Evolutionary conservation across 2,113 vertebrate genomes (phyloP), one percentile per base, ranked within the genome.

Genomic region (Corythornis madagascariensis): DNA sequence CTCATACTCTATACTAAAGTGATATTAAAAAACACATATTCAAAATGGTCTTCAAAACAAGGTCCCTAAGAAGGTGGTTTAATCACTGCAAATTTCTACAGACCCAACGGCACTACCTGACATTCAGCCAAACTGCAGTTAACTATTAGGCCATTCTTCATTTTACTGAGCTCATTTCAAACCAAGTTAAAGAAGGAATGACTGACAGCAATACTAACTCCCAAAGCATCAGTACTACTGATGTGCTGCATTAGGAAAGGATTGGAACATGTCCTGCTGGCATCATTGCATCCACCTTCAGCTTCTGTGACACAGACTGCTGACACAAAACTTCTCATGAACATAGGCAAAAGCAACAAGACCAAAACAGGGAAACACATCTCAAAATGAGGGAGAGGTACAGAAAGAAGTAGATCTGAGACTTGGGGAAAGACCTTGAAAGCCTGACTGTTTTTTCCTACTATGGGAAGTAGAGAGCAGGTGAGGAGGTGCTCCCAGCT

Each of bases 101-200:
- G 72, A 67, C 83, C 89, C 94, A 88, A 93, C 92, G 91, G 92
- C 74, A 71, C 73, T 89, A 61, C 13, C 53, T 96, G 93, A 96
- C 92, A 89, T 91, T 95, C 91, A 94, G 83, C 59, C 75, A 89
- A 95, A 92, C 83, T 94, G 67, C 42, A 85, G 87, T 77, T 88
- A 92, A 85, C 64, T 91, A 67, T 95, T 86, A 56, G 82, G 64
- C 29, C 69, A 80, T 90, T 91, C 83, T 77, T 95, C 85, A 92
- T 47, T 92, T 82, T 85, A 76, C 55, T 2, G 4, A 88, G 83
- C 72, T 92, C 56, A 29, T 91, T 95, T 95, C 85, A 83, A 91
- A 83, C 13, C 0, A 0, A 88, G 83, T 92, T 94, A 88, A 91
- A 93, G 47, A 90, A 83, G 83, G 73, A 96, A 42, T 84, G 81